phyloP scores from a whole-genome alignment of 1,140 invertebrate species.

The Lepidurus apus region DNA sequence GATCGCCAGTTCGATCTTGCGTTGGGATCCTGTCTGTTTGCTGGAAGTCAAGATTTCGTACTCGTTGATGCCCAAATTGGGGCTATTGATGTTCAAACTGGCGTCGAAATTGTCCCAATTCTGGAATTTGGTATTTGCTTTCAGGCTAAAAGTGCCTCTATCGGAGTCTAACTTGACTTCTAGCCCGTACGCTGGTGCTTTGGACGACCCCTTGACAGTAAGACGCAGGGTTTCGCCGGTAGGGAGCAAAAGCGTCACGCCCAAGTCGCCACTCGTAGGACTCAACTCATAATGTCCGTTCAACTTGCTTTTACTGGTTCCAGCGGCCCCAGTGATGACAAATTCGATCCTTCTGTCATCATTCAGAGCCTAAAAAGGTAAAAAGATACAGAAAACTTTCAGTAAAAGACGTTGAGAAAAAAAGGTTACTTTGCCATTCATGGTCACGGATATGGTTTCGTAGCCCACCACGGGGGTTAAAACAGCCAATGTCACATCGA shows the following conservation, averaged over 20 bases:
- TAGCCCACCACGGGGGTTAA: slow-evolving; percentile 49
- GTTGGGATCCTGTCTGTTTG: slow-evolving; percentile 46
- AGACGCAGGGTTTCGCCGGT: slow-evolving; percentile 13
- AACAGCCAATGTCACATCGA: slow-evolving; percentile 26
- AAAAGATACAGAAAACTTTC: background rate
- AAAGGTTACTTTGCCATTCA: slow-evolving; percentile 50
- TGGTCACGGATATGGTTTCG: slow-evolving; percentile 51
- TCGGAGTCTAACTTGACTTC: slow-evolving; percentile 27
- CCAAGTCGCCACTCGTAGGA: slow-evolving; percentile 25
- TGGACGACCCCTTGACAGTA: background rate
- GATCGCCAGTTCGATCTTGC: slow-evolving; percentile 16
- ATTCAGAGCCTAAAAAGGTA: slow-evolving; percentile 26
- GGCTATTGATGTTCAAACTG: slow-evolving; percentile 57
- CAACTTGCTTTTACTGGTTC: slow-evolving; percentile 22
- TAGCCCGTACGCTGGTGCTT: slow-evolving; percentile 14
- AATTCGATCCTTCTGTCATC: slow-evolving; percentile 29
- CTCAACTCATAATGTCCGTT: background rate
- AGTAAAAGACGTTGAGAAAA: background rate
- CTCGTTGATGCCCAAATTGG: slow-evolving; percentile 59
- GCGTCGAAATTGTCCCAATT: slow-evolving; percentile 56
- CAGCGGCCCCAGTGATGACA: slow-evolving; percentile 25
- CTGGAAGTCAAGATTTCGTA: slow-evolving; percentile 58
- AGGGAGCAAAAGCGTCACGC: slow-evolving; percentile 24
- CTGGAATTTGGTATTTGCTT: slow-evolving; percentile 18
- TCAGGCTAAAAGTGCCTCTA: slow-evolving; percentile 23